Conservation (phyloP, 2,113 vertebrate species). For the Pelodiscus sinensis region DNA sequence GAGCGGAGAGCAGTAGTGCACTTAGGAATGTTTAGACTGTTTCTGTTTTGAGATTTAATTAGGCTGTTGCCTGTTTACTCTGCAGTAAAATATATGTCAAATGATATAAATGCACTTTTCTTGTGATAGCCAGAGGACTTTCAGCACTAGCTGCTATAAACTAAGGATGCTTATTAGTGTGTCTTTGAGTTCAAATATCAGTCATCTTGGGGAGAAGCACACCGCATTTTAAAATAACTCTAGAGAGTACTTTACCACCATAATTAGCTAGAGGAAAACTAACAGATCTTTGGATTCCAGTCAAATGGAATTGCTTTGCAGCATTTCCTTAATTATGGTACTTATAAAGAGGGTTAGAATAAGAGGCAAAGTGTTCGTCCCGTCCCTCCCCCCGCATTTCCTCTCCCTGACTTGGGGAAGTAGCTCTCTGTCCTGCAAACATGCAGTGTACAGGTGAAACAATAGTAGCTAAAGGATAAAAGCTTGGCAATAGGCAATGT, state of each 20-base stretch:
- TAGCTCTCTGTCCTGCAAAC: not conserved
- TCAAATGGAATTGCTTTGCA: not conserved
- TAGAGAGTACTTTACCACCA: not conserved
- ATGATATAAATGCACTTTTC: not conserved
- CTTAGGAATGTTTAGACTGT: not conserved
- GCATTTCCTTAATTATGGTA: not conserved
- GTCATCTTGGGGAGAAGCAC: not conserved
- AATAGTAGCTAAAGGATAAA: not conserved
- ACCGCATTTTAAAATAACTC: not conserved
- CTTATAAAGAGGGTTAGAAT: not conserved
- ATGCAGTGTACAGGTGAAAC: not conserved
- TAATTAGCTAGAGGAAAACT: not conserved
- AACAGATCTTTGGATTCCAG: not conserved
- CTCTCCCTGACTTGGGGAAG: not conserved
- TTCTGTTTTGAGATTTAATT: not conserved
- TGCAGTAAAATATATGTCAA: not conserved
- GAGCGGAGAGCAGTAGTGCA: not conserved
- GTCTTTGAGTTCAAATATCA: not conserved
- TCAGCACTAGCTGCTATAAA: not conserved
- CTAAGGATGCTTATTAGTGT: not conserved
- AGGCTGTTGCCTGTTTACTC: not conserved
- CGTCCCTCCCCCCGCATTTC: not conserved
- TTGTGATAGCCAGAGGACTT: not conserved
- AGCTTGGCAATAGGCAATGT: not conserved
- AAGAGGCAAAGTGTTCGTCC: not conserved